Base-by-base conservation (phyloP, 2,797 vertebrate genomes). In the Myotis pilosus region DNA sequence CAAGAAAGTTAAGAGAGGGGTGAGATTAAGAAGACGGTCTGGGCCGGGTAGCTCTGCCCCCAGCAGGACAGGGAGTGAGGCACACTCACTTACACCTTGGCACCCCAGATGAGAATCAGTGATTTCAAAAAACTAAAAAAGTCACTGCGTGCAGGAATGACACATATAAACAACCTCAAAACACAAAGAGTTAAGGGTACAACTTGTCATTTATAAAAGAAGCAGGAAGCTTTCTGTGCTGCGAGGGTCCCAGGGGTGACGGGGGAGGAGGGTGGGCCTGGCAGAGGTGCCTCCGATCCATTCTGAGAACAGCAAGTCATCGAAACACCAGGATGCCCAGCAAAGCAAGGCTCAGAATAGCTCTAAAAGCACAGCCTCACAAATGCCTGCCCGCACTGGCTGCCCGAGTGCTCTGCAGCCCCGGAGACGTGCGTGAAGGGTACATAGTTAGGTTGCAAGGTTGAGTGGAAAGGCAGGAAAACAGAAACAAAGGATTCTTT, bases 391-490 rank as follows among this genome's bases (percentile, higher is more conserved):
- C 5, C 30, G 10, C 28, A 25, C 55, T 25, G 38, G 55, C 64
- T 1, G 0, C 36, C 74, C 0, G 0, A 38, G 83, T 3, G 23
- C 55, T 69, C 51, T 23, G 44, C 28, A 10, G 60, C 69, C 38
- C 30, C 5, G 22, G 6, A 79, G 12, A 30, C 0, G 0, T 23
- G 20, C 5, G 0, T 38, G 44, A 72, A 60, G 11, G 20, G 23
- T 36, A 16, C 41, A 28, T 4, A 9, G 44, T 33, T 38, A 69
- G 5, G 15, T 60, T 64, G 16, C 38, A 36, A 57, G 17, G 49
- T 4, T 28, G 44, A 62, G 28, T 60, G 30, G 16, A 47, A 92
- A 81, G 36, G 33, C 44, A 20, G 41, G 11, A 62, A 55, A 71
- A n/a, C 7, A 6, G 17, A 74, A 8, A 74, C 33, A 20, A 4